Base-by-base conservation (phyloP, 2,797 vertebrate species). In the Silurus lanzhouensis region DNA sequence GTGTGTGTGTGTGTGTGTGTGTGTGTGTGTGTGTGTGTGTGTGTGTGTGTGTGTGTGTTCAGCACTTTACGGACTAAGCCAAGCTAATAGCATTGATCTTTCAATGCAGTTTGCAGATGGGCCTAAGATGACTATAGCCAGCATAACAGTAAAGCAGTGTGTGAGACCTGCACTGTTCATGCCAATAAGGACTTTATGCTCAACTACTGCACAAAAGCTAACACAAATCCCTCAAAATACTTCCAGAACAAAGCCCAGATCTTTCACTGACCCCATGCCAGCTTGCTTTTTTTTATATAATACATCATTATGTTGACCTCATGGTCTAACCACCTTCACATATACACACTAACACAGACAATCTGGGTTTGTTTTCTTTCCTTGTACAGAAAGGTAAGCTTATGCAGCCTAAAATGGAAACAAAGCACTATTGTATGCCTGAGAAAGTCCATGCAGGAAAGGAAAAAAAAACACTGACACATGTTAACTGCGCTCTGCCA, bases 361-460 rank as follows among this genome's bases (percentile, higher is more conserved):
- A 31, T 55, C 79, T 68, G 63, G 63, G 46, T 84, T 88, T 86
- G 82, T 91, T 93, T 93, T 91, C 86, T 85, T 88, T 91, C 85
- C 86, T 91, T 91, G 87, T 88, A 88, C 83, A 67, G 87, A 90
- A 88, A 89, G 20, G 75, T 60, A 91, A 92, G 93, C 92, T 89
- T 89, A 85, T 87, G 67, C 48, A 81, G 83, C 91, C 92, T 87
- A 85, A 90, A 90, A 83, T 38, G 48, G 76, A 85, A 92, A 95
- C 92, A 92, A 94, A 93, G 89, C 88, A 61, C 90, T 60, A 92
- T 94, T 95, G 93, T 94, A 88, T 89, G 84, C 83, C 86, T 88
- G 92, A 89, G 89, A 91, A 93, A 91, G 91, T 84, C 90, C 90
- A 89, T 72, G 90, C 91, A 92, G 89, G 61, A 38, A 67, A 31